A percentile compares a stretch with the other conserved stretches of the same genome.
Conservation (phyloP, 2,113 vertebrate genomes). For the Rhabdomys dilectus region DNA sequence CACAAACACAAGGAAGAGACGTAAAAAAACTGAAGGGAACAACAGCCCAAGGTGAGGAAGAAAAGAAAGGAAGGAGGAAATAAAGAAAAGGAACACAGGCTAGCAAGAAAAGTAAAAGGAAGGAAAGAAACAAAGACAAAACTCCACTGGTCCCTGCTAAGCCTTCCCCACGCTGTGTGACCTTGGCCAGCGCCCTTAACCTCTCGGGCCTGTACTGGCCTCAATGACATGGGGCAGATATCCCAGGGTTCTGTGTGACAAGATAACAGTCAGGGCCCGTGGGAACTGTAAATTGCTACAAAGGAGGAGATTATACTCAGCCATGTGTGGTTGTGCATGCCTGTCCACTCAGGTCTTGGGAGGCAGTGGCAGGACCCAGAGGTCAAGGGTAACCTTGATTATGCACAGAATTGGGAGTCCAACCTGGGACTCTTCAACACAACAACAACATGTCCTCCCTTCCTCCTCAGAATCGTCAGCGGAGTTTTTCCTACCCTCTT, state of each 20-base stretch:
- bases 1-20: neutral
- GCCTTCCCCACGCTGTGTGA: slow-evolving; percentile 17
- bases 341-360: neutral
- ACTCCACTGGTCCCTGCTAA: neutral
- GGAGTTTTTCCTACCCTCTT: neutral
- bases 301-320: slow-evolving; percentile 16
- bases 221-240: slow-evolving; percentile 7
- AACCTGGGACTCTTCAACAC: neutral
- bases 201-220: slow-evolving; percentile 56
- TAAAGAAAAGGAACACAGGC: neutral
- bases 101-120: neutral
- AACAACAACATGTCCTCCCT: neutral
- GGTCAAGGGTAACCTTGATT: neutral
- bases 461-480: neutral
- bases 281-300: slow-evolving; percentile 56
- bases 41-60: neutral
- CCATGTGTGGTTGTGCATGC: neutral
- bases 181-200: slow-evolving; percentile 65
- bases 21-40: neutral
- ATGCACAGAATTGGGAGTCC: neutral
- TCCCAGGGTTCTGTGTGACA: neutral
- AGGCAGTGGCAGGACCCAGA: neutral
- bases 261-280: neutral
- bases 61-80: neutral
- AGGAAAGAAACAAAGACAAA: neutral